Evolutionary conservation across 2,888 invertebrate species (phyloP).

Genomic region (Pemphredon lugubris): DNA sequence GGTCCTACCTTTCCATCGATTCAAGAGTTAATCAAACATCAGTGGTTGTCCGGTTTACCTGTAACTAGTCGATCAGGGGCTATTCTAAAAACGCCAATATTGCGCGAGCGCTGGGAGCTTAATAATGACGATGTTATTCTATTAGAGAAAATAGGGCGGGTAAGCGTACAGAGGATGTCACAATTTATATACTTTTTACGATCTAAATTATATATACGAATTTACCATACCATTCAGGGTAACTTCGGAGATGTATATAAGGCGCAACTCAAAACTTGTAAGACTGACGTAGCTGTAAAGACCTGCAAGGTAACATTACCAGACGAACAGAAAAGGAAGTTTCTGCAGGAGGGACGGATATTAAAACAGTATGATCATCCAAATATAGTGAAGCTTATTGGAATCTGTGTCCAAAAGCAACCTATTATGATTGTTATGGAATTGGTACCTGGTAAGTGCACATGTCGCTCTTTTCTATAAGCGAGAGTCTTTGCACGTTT

Average conservation of each 20-base stretch:
- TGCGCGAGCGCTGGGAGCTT: slow-evolving; percentile 96
- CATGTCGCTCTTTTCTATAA: too few relatives aligned
- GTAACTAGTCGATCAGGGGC: slow-evolving; percentile 97
- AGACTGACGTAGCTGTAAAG: slow-evolving; percentile 96
- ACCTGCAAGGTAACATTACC: slow-evolving; percentile 96
- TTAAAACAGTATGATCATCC: slow-evolving; percentile 98
- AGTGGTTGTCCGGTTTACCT: slow-evolving; percentile 91
- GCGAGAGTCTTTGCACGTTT: not conserved
- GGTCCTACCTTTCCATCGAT: slow-evolving; percentile 96
- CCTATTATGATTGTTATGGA: slow-evolving; percentile 99
- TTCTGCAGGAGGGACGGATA: slow-evolving; percentile 96
- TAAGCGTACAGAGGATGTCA: slow-evolving; percentile 77
- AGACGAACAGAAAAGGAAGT: slow-evolving; percentile 96
- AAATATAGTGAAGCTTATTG: slow-evolving; percentile 97
- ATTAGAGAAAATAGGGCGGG: slow-evolving; percentile 96
- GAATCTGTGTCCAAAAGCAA: slow-evolving; percentile 98
- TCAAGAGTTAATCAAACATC: slow-evolving; percentile 94
- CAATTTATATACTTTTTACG: not conserved
- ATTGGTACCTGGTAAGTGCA: slow-evolving; percentile 88
- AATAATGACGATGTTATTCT: slow-evolving; percentile 97
- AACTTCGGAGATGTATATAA: slow-evolving; percentile 99
- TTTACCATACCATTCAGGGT: slow-evolving; percentile 89
- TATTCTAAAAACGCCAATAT: slow-evolving; percentile 91
- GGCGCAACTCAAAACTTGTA: slow-evolving; percentile 91
- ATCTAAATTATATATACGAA: too few relatives aligned